A percentile compares a stretch with the other conserved stretches of the same genome.
Conservation (phyloP, 2,888 invertebrate genomes). For the Ormyrus rosae region DNA sequence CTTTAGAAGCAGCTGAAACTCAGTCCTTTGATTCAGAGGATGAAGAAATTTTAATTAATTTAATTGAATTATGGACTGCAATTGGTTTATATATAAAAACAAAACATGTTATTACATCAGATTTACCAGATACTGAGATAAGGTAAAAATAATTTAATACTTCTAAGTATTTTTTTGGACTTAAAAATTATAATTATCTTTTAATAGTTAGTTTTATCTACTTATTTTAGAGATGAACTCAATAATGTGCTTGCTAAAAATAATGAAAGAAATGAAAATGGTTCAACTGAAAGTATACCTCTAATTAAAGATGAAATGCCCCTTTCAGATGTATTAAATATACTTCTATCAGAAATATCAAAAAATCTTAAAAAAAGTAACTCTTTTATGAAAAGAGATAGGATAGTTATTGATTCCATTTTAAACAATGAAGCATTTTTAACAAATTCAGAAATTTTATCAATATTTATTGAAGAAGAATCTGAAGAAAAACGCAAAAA, state of each 20-base stretch:
- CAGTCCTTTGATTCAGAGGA: conserved; percentile 65
- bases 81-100: conserved; percentile 67
- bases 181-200: background rate
- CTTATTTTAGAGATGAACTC: conserved; percentile 44
- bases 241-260: conserved; percentile 5
- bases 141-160: conserved; percentile 59
- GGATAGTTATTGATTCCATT: conserved; percentile 65
- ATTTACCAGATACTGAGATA: conserved; percentile 67
- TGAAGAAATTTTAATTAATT: conserved; percentile 62
- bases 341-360: conserved; percentile 67
- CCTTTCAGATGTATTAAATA: conserved; percentile 58
- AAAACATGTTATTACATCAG: conserved; percentile 62
- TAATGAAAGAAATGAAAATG: conserved; percentile 16
- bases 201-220: conserved; percentile 1
- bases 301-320: conserved; percentile 10
- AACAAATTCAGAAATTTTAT: conserved; percentile 65
- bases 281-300: conserved; percentile 9
- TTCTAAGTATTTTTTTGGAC: background rate
- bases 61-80: conserved; percentile 71
- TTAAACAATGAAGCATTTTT: conserved; percentile 70
- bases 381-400: conserved; percentile 59
- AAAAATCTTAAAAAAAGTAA: conserved; percentile 63
- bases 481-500: conserved; percentile 36
- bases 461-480: conserved; percentile 62
- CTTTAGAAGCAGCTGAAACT: conserved; percentile 64